Percentiles rank a stretch among this genome's conserved stretches.
Evolutionary conservation across 2,113 vertebrate genomes (phyloP).

Genomic region (Chrysemys picta): DNA sequence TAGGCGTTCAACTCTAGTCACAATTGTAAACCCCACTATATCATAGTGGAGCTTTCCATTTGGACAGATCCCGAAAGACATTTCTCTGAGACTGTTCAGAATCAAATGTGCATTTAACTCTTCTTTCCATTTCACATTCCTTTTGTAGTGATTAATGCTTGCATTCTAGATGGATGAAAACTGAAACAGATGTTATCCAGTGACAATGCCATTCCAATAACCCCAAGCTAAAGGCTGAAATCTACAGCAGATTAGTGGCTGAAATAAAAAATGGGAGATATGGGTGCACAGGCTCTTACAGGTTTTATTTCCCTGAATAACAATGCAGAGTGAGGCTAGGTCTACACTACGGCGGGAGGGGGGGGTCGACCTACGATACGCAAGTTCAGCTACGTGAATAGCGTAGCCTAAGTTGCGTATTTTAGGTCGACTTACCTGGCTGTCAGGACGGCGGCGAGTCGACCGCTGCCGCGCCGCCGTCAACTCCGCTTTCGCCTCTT

Average conservation of each 20-base stretch:
- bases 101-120: constrained; percentile 54
- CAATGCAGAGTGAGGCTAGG: constrained; percentile 19
- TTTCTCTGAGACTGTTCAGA: constrained; percentile 30
- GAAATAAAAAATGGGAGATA: constrained; percentile 58
- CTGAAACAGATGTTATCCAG: constrained; percentile 69
- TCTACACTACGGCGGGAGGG: no score
- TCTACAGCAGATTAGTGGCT: constrained; percentile 59
- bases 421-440: no score
- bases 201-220: constrained; percentile 50
- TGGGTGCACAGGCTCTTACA: not conserved
- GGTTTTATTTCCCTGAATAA: constrained; percentile 49
- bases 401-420: no score
- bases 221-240: constrained; percentile 63
- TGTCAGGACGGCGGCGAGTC: no score
- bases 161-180: constrained; percentile 53
- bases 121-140: constrained; percentile 64
- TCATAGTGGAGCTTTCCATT: not conserved
- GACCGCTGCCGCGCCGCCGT: no score
- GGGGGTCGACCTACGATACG: no score
- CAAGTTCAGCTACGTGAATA: no score
- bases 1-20: not conserved
- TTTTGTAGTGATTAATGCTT: constrained; percentile 69
- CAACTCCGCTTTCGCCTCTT: no score
- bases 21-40: not conserved
- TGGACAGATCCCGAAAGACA: constrained; percentile 7